Conservation (phyloP, 2,113 vertebrate species). For the Psilopogon haemacephalus region DNA sequence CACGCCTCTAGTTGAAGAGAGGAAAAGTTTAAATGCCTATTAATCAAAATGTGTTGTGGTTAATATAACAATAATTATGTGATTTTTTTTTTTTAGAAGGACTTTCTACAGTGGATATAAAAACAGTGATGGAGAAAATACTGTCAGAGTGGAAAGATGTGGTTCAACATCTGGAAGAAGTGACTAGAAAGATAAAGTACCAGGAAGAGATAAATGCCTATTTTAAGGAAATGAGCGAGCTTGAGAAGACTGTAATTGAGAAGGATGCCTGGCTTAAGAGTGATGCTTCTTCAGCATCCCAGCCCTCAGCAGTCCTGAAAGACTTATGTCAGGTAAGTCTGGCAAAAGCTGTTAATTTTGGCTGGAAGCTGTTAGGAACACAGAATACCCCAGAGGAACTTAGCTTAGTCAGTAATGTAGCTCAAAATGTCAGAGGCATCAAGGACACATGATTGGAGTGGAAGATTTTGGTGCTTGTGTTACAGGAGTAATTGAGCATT, state of each 20-base stretch:
- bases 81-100: slow-evolving; percentile 75
- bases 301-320: slow-evolving; percentile 60
- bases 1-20: not conserved
- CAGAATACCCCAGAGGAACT: not conserved
- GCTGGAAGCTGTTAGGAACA: not conserved
- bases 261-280: slow-evolving; percentile 82
- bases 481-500: not conserved
- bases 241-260: slow-evolving; percentile 75
- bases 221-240: slow-evolving; percentile 75
- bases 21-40: not conserved
- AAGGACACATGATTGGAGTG: not conserved
- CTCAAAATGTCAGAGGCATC: not conserved
- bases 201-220: slow-evolving; percentile 79
- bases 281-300: not conserved
- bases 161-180: slow-evolving; percentile 75
- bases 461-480: not conserved
- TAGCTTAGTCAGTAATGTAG: not conserved
- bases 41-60: not conserved
- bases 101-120: slow-evolving; percentile 67
- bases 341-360: not conserved
- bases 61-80: not conserved
- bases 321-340: slow-evolving; percentile 83
- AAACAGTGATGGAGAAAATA: slow-evolving; percentile 72
- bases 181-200: slow-evolving; percentile 74
- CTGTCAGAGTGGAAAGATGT: slow-evolving; percentile 78